Evolutionary conservation across 1,140 invertebrate genomes (phyloP).

Genomic region (Hyposmocoma kahamanoa): DNA sequence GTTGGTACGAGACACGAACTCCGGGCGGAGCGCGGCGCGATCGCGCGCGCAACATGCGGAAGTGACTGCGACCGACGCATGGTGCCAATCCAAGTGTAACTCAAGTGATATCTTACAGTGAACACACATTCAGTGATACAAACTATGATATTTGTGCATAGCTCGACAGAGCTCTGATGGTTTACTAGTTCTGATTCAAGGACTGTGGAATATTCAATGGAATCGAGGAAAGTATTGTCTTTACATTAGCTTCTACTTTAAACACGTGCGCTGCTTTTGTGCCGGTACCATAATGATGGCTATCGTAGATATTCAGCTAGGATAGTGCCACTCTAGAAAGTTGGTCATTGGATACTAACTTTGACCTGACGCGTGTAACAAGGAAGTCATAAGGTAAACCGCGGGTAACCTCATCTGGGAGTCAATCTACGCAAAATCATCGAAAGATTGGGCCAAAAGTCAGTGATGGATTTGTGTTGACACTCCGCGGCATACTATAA

Average conservation of each 20-base stretch:
- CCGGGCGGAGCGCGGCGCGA: conserved; percentile 17
- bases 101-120: conserved; percentile 52
- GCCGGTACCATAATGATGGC: no score
- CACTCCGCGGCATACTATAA: conserved; percentile 52
- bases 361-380: background rate
- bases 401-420: no score
- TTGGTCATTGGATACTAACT: background rate
- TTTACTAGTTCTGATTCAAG: conserved; percentile 50
- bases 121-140: conserved; percentile 56
- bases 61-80: conserved; percentile 50
- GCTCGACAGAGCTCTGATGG: conserved; percentile 51
- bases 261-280: background rate
- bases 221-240: conserved; percentile 69
- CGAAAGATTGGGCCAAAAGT: no score
- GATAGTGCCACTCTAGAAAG: no score
- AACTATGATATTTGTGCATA: conserved; percentile 65
- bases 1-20: conserved; percentile 6
- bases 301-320: no score
- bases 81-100: conserved; percentile 50
- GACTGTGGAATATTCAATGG: conserved; percentile 62
- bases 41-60: conserved; percentile 63
- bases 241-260: conserved; percentile 6
- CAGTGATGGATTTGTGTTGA: conserved; percentile 64
- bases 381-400: conserved; percentile 12
- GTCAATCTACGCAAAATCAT: no score